Percentiles rank a stretch among this genome's conserved stretches.
phyloP scores from a whole-genome alignment of 2,888 invertebrate genomes.

The Ennomos quercinarius region DNA sequence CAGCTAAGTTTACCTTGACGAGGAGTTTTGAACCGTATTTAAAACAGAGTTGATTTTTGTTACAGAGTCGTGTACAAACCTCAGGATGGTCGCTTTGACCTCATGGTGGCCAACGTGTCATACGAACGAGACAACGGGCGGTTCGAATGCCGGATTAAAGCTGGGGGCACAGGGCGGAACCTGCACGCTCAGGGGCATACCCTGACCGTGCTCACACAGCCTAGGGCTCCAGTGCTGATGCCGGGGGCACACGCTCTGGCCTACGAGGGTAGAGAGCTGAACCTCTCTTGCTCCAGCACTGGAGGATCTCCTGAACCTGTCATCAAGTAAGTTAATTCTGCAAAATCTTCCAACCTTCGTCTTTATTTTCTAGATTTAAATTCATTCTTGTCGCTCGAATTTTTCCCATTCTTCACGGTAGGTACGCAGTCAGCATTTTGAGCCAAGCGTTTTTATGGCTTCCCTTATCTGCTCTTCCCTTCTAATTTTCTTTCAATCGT shows the following conservation, averaged over 20 bases:
- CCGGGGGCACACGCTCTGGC: slow-evolving; percentile 92
- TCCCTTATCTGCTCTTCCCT: no score
- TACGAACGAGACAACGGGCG: slow-evolving; percentile 96
- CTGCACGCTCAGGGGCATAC: slow-evolving; percentile 93
- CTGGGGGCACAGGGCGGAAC: slow-evolving; percentile 92
- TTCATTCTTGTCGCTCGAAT: no score
- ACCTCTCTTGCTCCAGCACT: slow-evolving; percentile 92
- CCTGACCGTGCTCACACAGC: slow-evolving; percentile 94
- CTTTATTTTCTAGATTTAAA: not conserved
- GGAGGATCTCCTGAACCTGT: slow-evolving; percentile 97
- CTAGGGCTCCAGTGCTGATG: slow-evolving; percentile 91
- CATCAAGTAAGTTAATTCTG: slow-evolving; percentile 86
- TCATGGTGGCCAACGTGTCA: slow-evolving; percentile 94
- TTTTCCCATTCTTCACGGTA: no score
- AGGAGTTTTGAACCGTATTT: not conserved
- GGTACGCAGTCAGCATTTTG: no score
- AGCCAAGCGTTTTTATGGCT: no score
- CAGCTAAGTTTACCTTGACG: not conserved
- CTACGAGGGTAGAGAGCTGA: slow-evolving; percentile 92
- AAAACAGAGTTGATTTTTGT: slow-evolving; percentile 45
- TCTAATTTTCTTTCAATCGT: no score
- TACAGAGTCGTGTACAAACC: slow-evolving; percentile 91
- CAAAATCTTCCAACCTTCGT: not conserved
- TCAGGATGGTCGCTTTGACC: slow-evolving; percentile 93
- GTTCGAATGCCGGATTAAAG: slow-evolving; percentile 96